Conservation (phyloP, 2,113 vertebrate species). For the Actenoides lindsayi region DNA sequence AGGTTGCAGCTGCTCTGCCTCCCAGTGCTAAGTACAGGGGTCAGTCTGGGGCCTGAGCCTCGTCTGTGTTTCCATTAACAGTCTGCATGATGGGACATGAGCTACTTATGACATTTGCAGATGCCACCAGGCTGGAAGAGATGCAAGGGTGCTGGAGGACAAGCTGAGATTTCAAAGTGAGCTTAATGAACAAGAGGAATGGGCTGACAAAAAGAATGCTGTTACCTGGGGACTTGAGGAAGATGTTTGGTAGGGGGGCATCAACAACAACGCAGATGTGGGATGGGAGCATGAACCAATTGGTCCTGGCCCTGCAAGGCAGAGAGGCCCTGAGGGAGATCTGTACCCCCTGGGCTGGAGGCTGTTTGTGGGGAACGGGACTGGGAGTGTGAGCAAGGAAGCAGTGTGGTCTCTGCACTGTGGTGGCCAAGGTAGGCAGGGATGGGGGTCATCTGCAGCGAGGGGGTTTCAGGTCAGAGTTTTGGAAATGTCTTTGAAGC, state of each 20-base stretch:
- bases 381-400: background rate
- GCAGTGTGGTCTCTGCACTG: background rate
- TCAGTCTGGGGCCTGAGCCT: background rate
- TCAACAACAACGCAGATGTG: background rate
- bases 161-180: background rate
- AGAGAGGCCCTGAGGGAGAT: background rate
- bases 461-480: background rate
- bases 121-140: background rate
- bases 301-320: background rate
- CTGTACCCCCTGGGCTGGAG: background rate
- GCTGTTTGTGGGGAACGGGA: background rate
- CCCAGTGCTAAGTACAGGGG: background rate
- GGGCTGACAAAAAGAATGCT: background rate
- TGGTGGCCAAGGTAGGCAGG: background rate
- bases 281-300: background rate
- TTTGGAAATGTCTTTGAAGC: background rate
- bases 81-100: background rate
- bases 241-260: background rate
- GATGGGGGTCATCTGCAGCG: background rate
- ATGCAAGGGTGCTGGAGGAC: background rate
- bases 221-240: background rate
- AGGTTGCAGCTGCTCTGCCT: conserved; percentile 38
- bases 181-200: background rate
- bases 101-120: background rate
- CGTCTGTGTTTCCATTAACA: background rate